Evolutionary conservation across 2,797 vertebrate genomes (phyloP).

Genomic region (Falco peregrinus): DNA sequence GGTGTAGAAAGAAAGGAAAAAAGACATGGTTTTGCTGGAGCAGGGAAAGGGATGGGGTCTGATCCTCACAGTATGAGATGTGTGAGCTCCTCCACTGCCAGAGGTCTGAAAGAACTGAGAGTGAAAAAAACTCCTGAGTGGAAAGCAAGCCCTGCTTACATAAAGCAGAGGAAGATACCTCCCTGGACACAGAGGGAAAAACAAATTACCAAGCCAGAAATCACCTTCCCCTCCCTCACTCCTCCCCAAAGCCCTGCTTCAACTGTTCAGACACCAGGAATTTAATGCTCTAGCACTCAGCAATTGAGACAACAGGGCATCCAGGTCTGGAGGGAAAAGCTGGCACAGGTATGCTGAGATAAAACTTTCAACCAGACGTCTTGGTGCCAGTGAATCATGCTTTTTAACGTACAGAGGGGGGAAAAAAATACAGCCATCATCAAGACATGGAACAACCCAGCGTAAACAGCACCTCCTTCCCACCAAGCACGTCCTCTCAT

Average conservation of each 20-base stretch:
- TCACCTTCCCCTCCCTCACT: conserved; percentile 11
- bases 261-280: conserved; percentile 1
- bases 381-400: not conserved
- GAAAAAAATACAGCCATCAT: not conserved
- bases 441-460: not conserved
- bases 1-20: not conserved
- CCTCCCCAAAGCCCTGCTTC: not conserved
- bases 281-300: not conserved
- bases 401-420: not conserved
- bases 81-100: not conserved
- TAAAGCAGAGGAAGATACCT: not conserved
- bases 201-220: conserved; percentile 61
- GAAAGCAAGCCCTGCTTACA: not conserved
- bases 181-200: conserved; percentile 40
- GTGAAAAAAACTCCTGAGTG: not conserved
- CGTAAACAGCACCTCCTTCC: not conserved
- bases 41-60: not conserved
- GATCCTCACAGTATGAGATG: not conserved
- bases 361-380: not conserved
- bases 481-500: not conserved
- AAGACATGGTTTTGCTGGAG: not conserved
- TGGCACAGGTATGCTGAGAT: conserved; percentile 2
- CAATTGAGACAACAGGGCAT: not conserved
- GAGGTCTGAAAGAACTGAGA: not conserved
- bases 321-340: not conserved